These are phyloP conservation scores for Nymphicus hollandicus DNA, from an alignment of 2,113 vertebrate species.

Conservation along the genomic window DNA sequence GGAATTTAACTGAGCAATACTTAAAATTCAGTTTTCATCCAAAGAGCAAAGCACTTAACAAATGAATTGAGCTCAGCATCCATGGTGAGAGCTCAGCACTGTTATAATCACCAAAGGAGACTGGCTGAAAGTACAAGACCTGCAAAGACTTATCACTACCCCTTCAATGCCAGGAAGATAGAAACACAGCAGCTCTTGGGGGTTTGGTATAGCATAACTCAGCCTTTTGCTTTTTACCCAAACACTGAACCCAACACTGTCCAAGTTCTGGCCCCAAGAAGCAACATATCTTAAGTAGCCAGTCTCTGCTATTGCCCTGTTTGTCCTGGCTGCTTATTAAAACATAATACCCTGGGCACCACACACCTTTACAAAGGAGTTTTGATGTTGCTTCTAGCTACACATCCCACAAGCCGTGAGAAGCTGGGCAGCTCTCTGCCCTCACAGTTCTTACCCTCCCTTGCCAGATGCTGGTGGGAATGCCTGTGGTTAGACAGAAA, in stretches of 20 bases:
- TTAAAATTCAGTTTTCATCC: constrained; percentile 34
- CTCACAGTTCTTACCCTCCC: neutral
- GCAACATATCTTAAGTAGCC: neutral
- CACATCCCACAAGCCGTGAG: neutral
- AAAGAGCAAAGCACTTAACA: constrained; percentile 11
- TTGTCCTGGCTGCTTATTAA: neutral
- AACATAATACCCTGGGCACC: neutral
- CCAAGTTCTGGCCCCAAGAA: neutral
- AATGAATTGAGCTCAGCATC: constrained; percentile 38
- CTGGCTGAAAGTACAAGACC: neutral
- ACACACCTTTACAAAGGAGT: neutral
- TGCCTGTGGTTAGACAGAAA: neutral
- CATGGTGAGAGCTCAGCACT: neutral
- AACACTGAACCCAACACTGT: too few species aligned
- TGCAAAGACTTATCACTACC: neutral
- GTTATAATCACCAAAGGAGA: neutral
- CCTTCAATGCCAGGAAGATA: neutral
- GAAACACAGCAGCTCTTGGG: neutral
- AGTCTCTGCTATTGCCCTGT: neutral
- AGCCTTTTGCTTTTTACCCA: neutral
- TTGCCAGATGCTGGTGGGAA: neutral
- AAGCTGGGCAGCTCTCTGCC: neutral
- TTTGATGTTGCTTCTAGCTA: neutral
- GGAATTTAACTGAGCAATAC: constrained; percentile 10
- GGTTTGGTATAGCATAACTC: neutral